Evolutionary conservation across 2,113 vertebrate genomes (phyloP).

Genomic region (Clarias magur): DNA sequence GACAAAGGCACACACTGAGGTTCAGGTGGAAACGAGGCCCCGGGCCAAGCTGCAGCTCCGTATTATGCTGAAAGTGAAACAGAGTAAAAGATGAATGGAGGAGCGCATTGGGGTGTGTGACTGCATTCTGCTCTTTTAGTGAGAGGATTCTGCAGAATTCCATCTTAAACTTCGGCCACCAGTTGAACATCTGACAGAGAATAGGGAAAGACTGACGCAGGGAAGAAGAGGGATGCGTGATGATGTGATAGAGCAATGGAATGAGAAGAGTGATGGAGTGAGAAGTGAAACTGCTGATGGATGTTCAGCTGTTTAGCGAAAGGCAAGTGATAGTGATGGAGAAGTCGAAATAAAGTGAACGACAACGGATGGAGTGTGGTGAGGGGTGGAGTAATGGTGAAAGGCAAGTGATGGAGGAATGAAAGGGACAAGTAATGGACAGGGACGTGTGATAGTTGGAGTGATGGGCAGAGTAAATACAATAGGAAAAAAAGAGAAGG

Average conservation of each 20-base stretch:
- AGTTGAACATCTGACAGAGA: background rate
- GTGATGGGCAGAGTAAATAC: too few species aligned
- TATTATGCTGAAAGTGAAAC: too few species aligned
- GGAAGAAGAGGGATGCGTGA: too few species aligned
- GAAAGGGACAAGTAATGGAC: too few species aligned
- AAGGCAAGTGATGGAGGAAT: background rate
- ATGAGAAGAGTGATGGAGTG: background rate
- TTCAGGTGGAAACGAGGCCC: too few species aligned
- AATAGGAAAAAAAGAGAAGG: too few species aligned
- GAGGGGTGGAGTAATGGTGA: background rate
- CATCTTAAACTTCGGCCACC: background rate
- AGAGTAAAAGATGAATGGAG: background rate
- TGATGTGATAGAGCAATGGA: background rate
- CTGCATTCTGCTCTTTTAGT: background rate
- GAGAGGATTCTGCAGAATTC: too few species aligned
- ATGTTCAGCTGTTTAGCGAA: background rate
- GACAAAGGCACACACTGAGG: background rate
- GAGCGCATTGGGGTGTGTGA: background rate
- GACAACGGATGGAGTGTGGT: background rate
- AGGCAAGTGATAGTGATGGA: background rate
- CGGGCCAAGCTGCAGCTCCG: too few species aligned
- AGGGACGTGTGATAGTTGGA: background rate
- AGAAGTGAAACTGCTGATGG: background rate
- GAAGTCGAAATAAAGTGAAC: background rate
- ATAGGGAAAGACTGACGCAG: background rate